Base-by-base conservation (phyloP, 2,113 vertebrate genomes). In the Tonatia bakeri region DNA sequence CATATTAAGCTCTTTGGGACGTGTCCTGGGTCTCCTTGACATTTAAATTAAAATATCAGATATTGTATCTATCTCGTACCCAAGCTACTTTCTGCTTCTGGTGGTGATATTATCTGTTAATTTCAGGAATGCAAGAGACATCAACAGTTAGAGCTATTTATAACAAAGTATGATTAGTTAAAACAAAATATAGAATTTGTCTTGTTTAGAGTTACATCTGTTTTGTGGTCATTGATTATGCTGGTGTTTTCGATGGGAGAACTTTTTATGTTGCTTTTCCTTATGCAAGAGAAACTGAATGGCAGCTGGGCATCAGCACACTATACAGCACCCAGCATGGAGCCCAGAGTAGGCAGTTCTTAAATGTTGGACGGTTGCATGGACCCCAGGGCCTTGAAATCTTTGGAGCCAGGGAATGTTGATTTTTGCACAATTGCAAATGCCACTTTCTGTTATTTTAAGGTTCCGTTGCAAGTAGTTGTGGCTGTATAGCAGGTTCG, bases 31-130 rank as follows among this genome's bases (percentile, higher is more conserved):
- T 84, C 83, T 94, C 56, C 75, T 93, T 96, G 87, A 87, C 54
- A 87, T 95, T 97, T 77, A 86, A 86, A 47, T 90, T 9, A 96
- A 93, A 80, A 87, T 88, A 70, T 64, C 80, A 33, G 45, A 61
- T 22, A 20, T 50, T 36, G 17, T 26, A 72, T 84, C n/a, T 89
- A 26, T 64, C 15, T 77, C 59, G 33, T 54, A 70, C 38, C 19
- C 17, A 43, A 52, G 45, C 85, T 90, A 90, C 83, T 79, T 40
- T 61, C 61, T 89, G n/a, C 28, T 90, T 87, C 22, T 40, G 52
- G 14, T 61, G 24, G 17, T 19, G 69, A 33, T 33, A 15, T 40
- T 76, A 59, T 70, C 80, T 90, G 89, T 87, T 95, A 82, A 79
- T 75, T 85, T 82, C 61, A 73, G 67, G 76, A 96, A 56, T 92